A percentile compares a stretch with the other conserved stretches of the same genome.
phyloP scores from a whole-genome alignment of 2,888 invertebrate species.

The Busseola fusca region DNA sequence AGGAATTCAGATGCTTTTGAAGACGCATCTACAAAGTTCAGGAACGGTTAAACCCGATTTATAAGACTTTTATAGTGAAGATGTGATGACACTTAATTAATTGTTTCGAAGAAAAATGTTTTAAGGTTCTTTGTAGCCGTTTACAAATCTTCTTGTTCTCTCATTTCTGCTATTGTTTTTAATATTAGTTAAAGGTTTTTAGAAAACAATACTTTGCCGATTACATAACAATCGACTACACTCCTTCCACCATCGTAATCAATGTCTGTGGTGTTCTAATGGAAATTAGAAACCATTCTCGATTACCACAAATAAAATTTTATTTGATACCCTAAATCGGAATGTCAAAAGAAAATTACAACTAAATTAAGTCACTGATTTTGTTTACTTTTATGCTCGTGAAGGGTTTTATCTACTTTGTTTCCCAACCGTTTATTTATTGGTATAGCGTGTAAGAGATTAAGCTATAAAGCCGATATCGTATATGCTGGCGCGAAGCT shows the following conservation, averaged over 20 bases:
- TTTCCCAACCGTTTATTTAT: conserved; percentile 82
- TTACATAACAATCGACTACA: not conserved
- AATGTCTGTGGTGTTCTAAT: conserved; percentile 14
- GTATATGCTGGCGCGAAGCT: conserved; percentile 77
- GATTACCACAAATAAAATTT: conserved; percentile 37
- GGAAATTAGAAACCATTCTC: conserved; percentile 29
- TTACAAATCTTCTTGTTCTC: conserved; percentile 13
- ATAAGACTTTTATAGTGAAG: conserved; percentile 68
- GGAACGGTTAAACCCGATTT: conserved; percentile 69
- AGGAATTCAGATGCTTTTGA: conserved; percentile 76
- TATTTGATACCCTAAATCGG: conserved; percentile 38
- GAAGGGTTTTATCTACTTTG: conserved; percentile 71
- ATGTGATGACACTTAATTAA: conserved; percentile 61
- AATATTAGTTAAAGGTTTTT: conserved; percentile 1
- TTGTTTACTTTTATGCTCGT: conserved; percentile 56
- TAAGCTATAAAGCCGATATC: conserved; percentile 84
- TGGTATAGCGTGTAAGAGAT: conserved; percentile 83
- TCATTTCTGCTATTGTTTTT: conserved; percentile 29
- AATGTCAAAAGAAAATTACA: conserved; percentile 51
- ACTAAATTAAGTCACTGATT: conserved; percentile 51
- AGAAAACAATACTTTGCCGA: not conserved
- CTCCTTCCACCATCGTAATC: not conserved
- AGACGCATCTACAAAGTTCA: conserved; percentile 66
- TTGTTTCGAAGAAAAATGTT: conserved; percentile 46
- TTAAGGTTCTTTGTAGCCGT: conserved; percentile 29